Conservation (phyloP, 1,140 invertebrate genomes). For the Bombus turneri region DNA sequence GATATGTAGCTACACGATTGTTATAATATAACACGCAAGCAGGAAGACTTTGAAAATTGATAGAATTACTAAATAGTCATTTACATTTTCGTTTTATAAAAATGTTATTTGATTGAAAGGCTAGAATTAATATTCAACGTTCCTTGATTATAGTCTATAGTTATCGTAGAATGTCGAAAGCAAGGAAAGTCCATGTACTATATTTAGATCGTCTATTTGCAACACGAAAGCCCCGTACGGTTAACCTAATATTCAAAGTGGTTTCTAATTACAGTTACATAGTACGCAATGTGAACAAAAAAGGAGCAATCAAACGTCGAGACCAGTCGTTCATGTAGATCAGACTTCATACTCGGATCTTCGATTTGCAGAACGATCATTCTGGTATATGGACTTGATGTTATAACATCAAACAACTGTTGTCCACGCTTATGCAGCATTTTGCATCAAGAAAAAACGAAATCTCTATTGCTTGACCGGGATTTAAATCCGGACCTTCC, state of each 20-base stretch:
- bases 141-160: not conserved
- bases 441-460: not conserved
- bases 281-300: not conserved
- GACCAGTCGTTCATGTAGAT: not conserved
- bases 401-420: not conserved
- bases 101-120: not conserved
- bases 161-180: not conserved
- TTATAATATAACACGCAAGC: too few relatives aligned
- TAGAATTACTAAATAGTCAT: not conserved
- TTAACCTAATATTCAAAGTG: constrained; percentile 18
- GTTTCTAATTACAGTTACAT: constrained; percentile 11
- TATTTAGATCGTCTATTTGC: not conserved
- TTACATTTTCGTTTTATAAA: not conserved
- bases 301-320: not conserved
- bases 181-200: not conserved
- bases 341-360: not conserved
- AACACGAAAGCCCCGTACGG: not conserved
- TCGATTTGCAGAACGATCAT: not conserved
- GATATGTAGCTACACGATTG: too few relatives aligned
- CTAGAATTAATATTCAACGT: not conserved
- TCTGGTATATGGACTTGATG: not conserved
- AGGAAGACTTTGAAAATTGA: not conserved
- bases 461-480: not conserved
- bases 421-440: not conserved
- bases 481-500: constrained; percentile 12